Percentiles rank a stretch among this genome's conserved stretches.
These are phyloP conservation scores for Eurytoma californica DNA, from an alignment of 2,888 invertebrate species.

Conservation along the genomic window DNA sequence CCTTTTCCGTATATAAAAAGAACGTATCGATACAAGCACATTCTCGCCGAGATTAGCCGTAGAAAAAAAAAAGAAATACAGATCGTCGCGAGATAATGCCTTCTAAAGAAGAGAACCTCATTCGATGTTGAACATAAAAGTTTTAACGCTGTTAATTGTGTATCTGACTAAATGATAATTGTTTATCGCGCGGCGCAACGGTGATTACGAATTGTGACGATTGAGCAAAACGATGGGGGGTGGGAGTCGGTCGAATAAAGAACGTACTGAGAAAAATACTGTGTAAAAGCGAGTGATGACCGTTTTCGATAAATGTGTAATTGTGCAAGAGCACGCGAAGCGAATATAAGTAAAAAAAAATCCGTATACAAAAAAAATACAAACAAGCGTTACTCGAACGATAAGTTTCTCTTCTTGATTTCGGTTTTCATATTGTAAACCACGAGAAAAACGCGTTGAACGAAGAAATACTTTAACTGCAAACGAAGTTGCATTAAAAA, in stretches of 20 bases:
- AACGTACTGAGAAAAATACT: conserved; percentile 33
- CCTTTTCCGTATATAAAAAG: conserved; percentile 38
- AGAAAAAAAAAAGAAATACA: conserved; percentile 42
- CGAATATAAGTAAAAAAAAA: conserved; percentile 41
- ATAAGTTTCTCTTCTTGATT: conserved; percentile 57
- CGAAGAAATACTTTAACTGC: conserved; percentile 48
- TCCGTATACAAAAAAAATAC: conserved; percentile 36
- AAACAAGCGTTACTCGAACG: conserved; percentile 54
- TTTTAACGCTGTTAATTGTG: conserved; percentile 73
- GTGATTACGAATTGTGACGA: conserved; percentile 39
- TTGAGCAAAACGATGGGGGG: conserved; percentile 28
- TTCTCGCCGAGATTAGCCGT: conserved; percentile 55
- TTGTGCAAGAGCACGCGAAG: conserved; percentile 54
- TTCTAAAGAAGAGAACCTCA: conserved; percentile 70
- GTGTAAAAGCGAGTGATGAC: conserved; percentile 34
- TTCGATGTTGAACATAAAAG: conserved; percentile 74
- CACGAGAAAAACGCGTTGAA: conserved; percentile 45
- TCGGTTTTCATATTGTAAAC: conserved; percentile 50
- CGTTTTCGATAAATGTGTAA: conserved; percentile 48
- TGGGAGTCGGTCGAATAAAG: conserved; percentile 22
- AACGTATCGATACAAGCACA: conserved; percentile 54
- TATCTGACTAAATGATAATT: conserved; percentile 61
- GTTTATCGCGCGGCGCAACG: conserved; percentile 53
- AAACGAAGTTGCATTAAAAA: conserved; percentile 52
- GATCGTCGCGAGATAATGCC: conserved; percentile 69